phyloP scores from a whole-genome alignment of 2,888 invertebrate genomes.

The Oxytorus armatus region DNA sequence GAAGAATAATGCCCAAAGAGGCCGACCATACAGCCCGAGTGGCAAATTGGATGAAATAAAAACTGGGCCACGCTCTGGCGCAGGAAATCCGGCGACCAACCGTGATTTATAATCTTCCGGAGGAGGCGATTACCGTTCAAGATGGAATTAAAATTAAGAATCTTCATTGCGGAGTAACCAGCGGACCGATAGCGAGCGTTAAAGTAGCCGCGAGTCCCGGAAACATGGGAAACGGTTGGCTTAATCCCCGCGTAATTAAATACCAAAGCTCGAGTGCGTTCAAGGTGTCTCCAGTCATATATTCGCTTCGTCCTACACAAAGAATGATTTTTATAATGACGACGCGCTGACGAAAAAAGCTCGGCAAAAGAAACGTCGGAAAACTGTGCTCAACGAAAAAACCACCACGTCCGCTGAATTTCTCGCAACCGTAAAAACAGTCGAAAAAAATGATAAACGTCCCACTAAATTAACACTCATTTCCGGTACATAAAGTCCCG shows the following conservation, averaged over 20 bases:
- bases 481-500: constrained; percentile 36
- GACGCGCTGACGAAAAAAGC: too few species aligned
- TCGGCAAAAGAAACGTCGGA: too few species aligned
- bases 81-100: neutral
- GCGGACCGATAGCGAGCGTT: neutral
- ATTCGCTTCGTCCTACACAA: too few species aligned
- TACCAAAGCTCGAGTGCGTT: neutral
- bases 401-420: constrained; percentile 10
- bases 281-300: too few species aligned
- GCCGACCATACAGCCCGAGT: neutral
- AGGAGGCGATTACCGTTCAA: constrained; percentile 20
- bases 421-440: neutral
- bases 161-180: neutral
- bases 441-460: constrained; percentile 7
- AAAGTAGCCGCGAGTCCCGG: neutral
- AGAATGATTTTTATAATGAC: too few species aligned
- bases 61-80: neutral
- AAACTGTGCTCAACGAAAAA: too few species aligned
- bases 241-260: constrained; percentile 37
- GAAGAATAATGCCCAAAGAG: neutral
- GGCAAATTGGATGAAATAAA: constrained; percentile 33
- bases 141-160: constrained; percentile 21
- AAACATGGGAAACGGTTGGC: constrained; percentile 15
- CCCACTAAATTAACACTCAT: constrained; percentile 35
- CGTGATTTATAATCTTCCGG: constrained; percentile 38